These are phyloP conservation scores for Chlorospingus flavigularis DNA, from an alignment of 2,797 vertebrate species.

Conservation along the genomic window DNA sequence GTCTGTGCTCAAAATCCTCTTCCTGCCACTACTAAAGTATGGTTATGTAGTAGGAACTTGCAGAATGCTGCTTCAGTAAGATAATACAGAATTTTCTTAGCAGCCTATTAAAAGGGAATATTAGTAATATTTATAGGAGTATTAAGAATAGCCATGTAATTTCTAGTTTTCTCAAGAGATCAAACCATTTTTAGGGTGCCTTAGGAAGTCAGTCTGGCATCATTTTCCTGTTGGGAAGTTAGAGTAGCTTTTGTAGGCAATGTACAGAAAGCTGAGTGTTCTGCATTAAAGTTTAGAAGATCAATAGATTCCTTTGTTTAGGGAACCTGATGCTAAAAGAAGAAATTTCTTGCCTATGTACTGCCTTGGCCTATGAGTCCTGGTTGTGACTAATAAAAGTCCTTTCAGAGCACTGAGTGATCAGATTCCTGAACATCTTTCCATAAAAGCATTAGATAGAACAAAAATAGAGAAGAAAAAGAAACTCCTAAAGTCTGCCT, in stretches of 20 bases:
- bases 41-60: not conserved
- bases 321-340: conserved; percentile 42
- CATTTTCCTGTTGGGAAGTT: conserved; percentile 24
- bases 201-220: conserved; percentile 1
- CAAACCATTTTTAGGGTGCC: not conserved
- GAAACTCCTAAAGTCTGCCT: not conserved
- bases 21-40: not conserved
- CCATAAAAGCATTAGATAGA: not conserved
- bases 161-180: not conserved
- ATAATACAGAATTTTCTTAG: not conserved
- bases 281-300: conserved; percentile 47
- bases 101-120: not conserved
- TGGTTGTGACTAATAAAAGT: conserved; percentile 37
- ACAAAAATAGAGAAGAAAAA: not conserved
- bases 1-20: not conserved
- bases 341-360: conserved; percentile 50
- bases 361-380: conserved; percentile 26
- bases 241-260: conserved; percentile 48
- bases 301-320: conserved; percentile 56
- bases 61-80: not conserved
- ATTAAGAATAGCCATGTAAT: not conserved
- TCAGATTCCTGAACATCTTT: conserved; percentile 7
- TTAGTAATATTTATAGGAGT: not conserved
- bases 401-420: conserved; percentile 32
- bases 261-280: conserved; percentile 50